These are phyloP conservation scores for Mungos mungo DNA, from an alignment of 2,113 vertebrate genomes.

Conservation along the genomic window DNA sequence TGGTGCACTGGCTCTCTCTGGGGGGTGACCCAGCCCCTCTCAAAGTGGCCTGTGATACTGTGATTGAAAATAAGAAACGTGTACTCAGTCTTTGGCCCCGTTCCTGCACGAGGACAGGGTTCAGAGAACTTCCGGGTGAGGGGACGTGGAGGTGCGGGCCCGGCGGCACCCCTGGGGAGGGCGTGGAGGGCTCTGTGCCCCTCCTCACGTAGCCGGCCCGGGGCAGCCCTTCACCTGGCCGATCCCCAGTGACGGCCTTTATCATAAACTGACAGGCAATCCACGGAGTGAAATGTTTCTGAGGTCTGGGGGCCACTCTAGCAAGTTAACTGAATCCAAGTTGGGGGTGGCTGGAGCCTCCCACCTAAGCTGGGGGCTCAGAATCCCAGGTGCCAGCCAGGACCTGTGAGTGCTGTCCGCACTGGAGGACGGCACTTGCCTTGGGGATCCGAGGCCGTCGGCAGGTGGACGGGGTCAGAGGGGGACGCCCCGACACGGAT, in stretches of 20 bases:
- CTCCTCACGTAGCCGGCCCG: neutral
- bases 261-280: neutral
- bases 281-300: neutral
- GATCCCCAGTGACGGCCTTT: too few species aligned
- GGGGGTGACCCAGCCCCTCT: accelerated
- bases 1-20: accelerated
- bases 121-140: too few species aligned
- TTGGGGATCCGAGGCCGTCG: too few species aligned
- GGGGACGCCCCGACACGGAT: accelerated
- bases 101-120: accelerated
- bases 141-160: neutral
- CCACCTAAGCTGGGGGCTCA: accelerated
- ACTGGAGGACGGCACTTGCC: neutral
- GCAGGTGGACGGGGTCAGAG: neutral
- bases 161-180: accelerated
- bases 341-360: neutral
- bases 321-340: neutral
- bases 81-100: too few species aligned
- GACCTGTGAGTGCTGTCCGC: accelerated
- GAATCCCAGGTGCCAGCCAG: neutral
- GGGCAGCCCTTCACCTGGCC: neutral
- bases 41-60: accelerated
- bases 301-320: neutral
- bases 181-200: accelerated
- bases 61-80: neutral